phyloP scores from a whole-genome alignment of 1,140 invertebrate genomes.

The Cydia amplana region DNA sequence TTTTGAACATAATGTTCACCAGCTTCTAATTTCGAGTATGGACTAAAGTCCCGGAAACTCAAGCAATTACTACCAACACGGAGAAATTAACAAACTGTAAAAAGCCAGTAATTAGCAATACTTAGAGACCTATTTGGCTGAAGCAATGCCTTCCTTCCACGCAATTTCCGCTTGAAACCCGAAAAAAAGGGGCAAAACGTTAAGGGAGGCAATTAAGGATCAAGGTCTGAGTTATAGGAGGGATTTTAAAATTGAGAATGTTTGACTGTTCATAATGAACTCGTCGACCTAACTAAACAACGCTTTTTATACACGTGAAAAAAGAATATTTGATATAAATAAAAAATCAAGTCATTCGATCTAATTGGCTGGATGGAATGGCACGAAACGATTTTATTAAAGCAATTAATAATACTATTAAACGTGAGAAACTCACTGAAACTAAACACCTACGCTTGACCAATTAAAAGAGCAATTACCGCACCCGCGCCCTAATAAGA shows the following conservation, averaged over 20 bases:
- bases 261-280: conserved; percentile 42
- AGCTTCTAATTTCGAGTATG: conserved; percentile 18
- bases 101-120: conserved; percentile 62
- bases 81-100: conserved; percentile 45
- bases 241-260: conserved; percentile 45
- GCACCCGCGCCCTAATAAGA: not conserved
- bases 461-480: conserved; percentile 18
- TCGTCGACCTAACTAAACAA: conserved; percentile 22
- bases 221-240: conserved; percentile 57
- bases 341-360: not conserved
- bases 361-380: not conserved
- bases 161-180: conserved; percentile 64
- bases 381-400: not conserved
- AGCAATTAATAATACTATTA: conserved; percentile 8
- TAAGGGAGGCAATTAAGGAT: conserved; percentile 68
- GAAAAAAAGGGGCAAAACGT: conserved; percentile 51
- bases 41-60: conserved; percentile 34
- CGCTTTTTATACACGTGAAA: not conserved
- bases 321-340: not conserved
- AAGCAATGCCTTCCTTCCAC: conserved; percentile 66
- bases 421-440: conserved; percentile 18
- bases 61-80: conserved; percentile 42
- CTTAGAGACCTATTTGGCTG: conserved; percentile 63
- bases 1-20: not conserved
- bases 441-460: conserved; percentile 17